phyloP scores from a whole-genome alignment of 2,888 invertebrate genomes.

The Onthophagus sagittarius region DNA sequence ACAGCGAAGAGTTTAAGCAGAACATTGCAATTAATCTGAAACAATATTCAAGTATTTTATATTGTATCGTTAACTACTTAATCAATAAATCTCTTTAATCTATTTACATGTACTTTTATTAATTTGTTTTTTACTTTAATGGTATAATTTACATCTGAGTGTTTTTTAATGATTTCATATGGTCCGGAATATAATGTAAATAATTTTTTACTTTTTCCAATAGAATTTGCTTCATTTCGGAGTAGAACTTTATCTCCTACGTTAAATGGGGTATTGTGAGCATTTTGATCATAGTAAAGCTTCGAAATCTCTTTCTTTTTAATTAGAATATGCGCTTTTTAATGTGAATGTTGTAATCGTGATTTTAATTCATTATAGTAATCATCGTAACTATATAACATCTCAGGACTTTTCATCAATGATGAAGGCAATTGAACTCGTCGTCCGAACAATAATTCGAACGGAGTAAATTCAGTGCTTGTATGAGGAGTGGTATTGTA shows the following conservation, averaged over 20 bases:
- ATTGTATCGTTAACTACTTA: neutral
- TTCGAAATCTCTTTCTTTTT: slow-evolving; percentile 3
- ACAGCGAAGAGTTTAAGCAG: neutral
- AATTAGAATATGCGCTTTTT: slow-evolving; percentile 27
- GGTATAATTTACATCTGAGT: neutral
- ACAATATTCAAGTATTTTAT: neutral
- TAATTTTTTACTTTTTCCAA: neutral
- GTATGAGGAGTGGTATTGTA: slow-evolving; percentile 28
- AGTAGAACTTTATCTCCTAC: neutral
- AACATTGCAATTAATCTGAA: neutral
- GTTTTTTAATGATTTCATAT: neutral
- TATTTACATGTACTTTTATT: neutral
- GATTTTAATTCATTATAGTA: slow-evolving; percentile 23
- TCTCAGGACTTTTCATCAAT: slow-evolving; percentile 26
- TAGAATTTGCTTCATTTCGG: neutral
- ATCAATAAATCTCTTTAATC: neutral
- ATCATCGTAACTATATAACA: slow-evolving; percentile 30
- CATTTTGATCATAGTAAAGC: neutral
- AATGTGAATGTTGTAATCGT: slow-evolving; percentile 25
- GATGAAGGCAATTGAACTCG: slow-evolving; percentile 24
- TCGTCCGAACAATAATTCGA: slow-evolving; percentile 29
- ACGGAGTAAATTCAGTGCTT: slow-evolving; percentile 28
- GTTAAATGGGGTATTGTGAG: neutral
- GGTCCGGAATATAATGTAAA: neutral
- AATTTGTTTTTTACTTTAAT: neutral